phyloP scores from a whole-genome alignment of 30 jellyfish, hydroid and myxozoan species.

The Calvadosia cruxmelitensis region DNA sequence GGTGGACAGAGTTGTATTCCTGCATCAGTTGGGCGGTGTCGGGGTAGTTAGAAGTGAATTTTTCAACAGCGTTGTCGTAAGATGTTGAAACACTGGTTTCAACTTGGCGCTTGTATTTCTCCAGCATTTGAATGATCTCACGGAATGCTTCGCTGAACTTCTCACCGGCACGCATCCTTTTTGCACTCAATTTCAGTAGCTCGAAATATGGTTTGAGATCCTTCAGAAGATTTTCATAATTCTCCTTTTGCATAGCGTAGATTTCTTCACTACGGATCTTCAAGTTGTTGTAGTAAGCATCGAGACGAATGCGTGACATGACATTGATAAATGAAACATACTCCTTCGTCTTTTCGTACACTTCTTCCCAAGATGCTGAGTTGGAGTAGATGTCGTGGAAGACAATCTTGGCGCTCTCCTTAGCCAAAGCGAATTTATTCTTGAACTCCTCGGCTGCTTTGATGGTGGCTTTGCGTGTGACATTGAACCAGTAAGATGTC shows the following conservation, averaged over 20 bases:
- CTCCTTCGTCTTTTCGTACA: constrained; percentile 27
- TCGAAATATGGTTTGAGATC: constrained; percentile 42
- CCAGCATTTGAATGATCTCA: not conserved
- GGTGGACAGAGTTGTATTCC: constrained; percentile 14
- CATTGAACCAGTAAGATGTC: constrained; percentile 6
- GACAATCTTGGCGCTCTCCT: constrained; percentile 24
- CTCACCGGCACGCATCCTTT: constrained; percentile 41
- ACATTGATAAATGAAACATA: constrained; percentile 21
- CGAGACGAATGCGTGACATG: constrained; percentile 19
- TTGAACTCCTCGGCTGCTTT: constrained; percentile 25
- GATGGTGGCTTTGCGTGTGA: constrained; percentile 11
- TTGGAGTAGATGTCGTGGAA: constrained; percentile 28
- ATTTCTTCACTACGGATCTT: constrained; percentile 8
- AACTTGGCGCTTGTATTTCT: not conserved
- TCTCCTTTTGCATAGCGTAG: not conserved
- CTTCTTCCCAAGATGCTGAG: constrained; percentile 46
- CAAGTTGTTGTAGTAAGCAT: constrained; percentile 12
- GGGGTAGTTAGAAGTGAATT: not conserved
- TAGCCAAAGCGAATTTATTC: constrained; percentile 17
- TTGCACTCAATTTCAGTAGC: constrained; percentile 28
- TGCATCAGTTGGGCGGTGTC: constrained; percentile 22
- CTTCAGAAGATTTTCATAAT: constrained; percentile 15
- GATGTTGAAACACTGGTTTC: not conserved
- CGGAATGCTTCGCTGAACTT: constrained; percentile 56
- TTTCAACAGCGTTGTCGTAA: not conserved